Percentiles rank a stretch among this genome's conserved stretches.
These are phyloP conservation scores for Oryctolagus cuniculus DNA, from an alignment of 2,113 vertebrate species.

Conservation along the genomic window DNA sequence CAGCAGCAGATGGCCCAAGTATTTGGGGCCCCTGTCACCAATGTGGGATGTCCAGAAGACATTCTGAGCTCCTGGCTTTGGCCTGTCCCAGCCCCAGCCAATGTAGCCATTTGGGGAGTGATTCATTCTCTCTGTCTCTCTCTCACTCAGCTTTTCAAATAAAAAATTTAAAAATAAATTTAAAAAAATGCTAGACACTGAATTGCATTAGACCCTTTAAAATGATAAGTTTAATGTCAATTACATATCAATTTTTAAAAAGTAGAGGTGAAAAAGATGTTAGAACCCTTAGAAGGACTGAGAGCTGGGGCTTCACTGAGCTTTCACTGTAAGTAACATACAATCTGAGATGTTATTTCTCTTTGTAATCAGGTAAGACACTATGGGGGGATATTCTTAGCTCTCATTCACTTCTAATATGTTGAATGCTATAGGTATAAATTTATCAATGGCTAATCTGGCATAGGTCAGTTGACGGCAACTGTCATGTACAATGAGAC, in stretches of 20 bases:
- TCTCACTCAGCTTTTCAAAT: too few relatives aligned
- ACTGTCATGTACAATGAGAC: not conserved
- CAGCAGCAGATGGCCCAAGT: too few relatives aligned
- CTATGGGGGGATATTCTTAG: not conserved
- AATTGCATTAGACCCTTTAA: not conserved
- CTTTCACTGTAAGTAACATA: not conserved
- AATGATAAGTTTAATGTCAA: not conserved
- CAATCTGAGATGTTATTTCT: not conserved
- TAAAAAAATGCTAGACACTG: not conserved
- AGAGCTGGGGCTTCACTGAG: not conserved
- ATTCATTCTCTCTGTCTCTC: too few relatives aligned
- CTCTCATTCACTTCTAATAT: not conserved
- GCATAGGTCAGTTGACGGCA: slow-evolving; percentile 5
- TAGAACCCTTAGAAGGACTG: slow-evolving; percentile 7
- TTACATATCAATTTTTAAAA: slow-evolving; percentile 22
- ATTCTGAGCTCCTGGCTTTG: too few relatives aligned
- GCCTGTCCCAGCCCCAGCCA: too few relatives aligned
- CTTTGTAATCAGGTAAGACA: not conserved
- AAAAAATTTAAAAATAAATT: too few relatives aligned
- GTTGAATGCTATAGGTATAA: not conserved
- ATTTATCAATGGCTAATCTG: not conserved
- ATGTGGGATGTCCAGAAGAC: too few relatives aligned
- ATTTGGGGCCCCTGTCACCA: too few relatives aligned
- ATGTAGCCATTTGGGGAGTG: too few relatives aligned
- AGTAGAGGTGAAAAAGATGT: not conserved